Base-by-base conservation (phyloP, 2,797 vertebrate species). In the Sebastes matsubarae region DNA sequence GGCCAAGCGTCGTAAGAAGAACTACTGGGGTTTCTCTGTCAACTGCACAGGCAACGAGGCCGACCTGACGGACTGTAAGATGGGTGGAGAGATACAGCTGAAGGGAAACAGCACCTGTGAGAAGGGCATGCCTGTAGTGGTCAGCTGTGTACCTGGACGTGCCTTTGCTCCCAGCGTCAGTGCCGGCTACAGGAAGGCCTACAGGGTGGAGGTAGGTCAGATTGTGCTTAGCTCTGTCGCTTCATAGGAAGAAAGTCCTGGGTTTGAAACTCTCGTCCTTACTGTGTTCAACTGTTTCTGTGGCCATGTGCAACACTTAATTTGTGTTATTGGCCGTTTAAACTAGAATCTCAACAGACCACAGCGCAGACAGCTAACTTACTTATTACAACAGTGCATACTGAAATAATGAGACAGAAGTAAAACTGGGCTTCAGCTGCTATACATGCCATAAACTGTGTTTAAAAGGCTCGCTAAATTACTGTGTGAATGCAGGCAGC, bases 1-100 rank as follows among this genome's bases (percentile, higher is more conserved):
- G 58, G 96, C 97, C 3, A 94, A 94, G 20, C 94, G 96, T 1
- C 96, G 96, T 87, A 98, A 96, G 93, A 97, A 97, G 90, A 96
- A 92, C 69, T 99, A 96, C 90, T 99, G 98, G 97, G 84, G 94
- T 0, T 98, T 96, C 84, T 96, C 96, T 0, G 96, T 99, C 91
- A 98, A 98, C 83, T 99, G 98, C 94, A 96, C 91, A 0, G 98
- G 98, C 63, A 98, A 91, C 0, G 98, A 99, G 82, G 95, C 97
- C 0, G 96, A 97, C 46, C 71, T 99, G 73, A 96, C 97, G 11
- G 94, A 96, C 65, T 99, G 98, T 90, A 96, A 92, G 65, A 83
- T 99, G 86, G 97, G 98, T 1, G 61, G 80, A 0, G 72, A 90
- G 0, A 77, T 93, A 8, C 83, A 91, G 13, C 11, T 87, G 0